A percentile compares a stretch with the other conserved stretches of the same genome.
Evolutionary conservation across 2,797 vertebrate species (phyloP).

Genomic region (Acanthopagrus latus): DNA sequence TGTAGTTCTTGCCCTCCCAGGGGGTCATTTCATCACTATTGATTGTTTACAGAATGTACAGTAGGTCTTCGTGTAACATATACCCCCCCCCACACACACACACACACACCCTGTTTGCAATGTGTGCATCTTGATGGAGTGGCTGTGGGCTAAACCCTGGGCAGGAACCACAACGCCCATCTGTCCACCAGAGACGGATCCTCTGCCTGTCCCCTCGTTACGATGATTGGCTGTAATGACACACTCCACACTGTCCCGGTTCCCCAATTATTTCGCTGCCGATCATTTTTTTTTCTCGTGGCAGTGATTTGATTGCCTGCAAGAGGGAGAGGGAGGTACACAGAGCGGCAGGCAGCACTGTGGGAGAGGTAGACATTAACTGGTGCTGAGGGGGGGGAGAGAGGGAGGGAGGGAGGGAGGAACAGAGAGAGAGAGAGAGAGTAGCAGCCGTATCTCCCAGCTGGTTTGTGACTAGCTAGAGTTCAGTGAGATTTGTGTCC

Average conservation of each 20-base stretch:
- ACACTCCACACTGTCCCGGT: conserved; percentile 71
- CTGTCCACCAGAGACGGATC: conserved; percentile 62
- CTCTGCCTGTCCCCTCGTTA: conserved; percentile 72
- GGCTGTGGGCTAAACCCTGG: conserved; percentile 64
- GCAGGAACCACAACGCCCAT: conserved; percentile 56
- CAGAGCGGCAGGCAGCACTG: conserved; percentile 51
- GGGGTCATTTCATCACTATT: conserved; percentile 37
- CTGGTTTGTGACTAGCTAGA: conserved; percentile 38
- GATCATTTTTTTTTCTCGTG: conserved; percentile 74
- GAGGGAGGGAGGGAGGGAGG: conserved; percentile 1
- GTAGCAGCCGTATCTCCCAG: conserved; percentile 38
- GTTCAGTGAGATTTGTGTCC: conserved; percentile 57
- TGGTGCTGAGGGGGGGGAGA: conserved; percentile 27
- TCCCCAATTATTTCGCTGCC: conserved; percentile 80
- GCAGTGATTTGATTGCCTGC: conserved; percentile 80
- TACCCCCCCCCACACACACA: too few relatives aligned
- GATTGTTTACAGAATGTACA: conserved; percentile 50
- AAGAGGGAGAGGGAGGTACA: conserved; percentile 53
- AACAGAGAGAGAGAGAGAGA: conserved; percentile 14
- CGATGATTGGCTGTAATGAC: conserved; percentile 82
- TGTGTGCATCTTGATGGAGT: conserved; percentile 56
- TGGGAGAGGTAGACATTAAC: conserved; percentile 59
- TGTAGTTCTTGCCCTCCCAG: background rate
- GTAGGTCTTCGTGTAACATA: conserved; percentile 19
- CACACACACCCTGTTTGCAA: conserved; percentile 23